These are phyloP conservation scores for Rhingia rostrata DNA, from an alignment of 2,888 invertebrate species.

Conservation along the genomic window DNA sequence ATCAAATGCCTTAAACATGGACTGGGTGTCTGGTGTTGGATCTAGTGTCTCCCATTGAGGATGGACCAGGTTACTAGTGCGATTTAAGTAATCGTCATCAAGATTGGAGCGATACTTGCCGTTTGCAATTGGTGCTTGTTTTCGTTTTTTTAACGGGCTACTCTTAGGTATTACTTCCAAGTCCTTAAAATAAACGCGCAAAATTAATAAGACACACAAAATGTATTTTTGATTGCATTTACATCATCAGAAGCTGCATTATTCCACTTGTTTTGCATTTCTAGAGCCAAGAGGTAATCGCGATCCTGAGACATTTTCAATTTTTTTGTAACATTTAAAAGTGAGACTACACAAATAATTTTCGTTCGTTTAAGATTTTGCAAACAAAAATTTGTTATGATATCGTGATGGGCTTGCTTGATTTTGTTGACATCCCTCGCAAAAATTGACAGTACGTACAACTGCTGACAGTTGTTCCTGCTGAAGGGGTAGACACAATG, in stretches of 20 bases:
- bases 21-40: conserved; percentile 95
- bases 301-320: conserved; percentile 77
- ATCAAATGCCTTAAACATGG: conserved; percentile 94
- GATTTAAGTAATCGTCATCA: conserved; percentile 79
- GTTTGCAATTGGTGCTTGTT: conserved; percentile 39
- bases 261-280: conserved; percentile 77
- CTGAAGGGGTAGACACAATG: too few relatives aligned
- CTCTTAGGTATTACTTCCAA: conserved; percentile 70
- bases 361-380: neutral
- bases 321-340: conserved; percentile 23
- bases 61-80: conserved; percentile 81
- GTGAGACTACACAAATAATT: neutral
- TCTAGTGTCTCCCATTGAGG: conserved; percentile 90
- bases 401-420: too few relatives aligned
- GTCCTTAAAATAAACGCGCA: conserved; percentile 46
- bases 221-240: conserved; percentile 2
- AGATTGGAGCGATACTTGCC: conserved; percentile 77
- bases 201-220: neutral
- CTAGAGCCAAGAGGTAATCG: conserved; percentile 78
- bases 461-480: too few relatives aligned
- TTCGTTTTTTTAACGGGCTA: conserved; percentile 57
- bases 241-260: conserved; percentile 64
- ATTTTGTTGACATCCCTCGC: too few relatives aligned
- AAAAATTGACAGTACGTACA: too few relatives aligned
- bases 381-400: conserved; percentile 1